Evolutionary conservation across 2,888 invertebrate genomes (phyloP).

Genomic region (Podotricha telesiphe): DNA sequence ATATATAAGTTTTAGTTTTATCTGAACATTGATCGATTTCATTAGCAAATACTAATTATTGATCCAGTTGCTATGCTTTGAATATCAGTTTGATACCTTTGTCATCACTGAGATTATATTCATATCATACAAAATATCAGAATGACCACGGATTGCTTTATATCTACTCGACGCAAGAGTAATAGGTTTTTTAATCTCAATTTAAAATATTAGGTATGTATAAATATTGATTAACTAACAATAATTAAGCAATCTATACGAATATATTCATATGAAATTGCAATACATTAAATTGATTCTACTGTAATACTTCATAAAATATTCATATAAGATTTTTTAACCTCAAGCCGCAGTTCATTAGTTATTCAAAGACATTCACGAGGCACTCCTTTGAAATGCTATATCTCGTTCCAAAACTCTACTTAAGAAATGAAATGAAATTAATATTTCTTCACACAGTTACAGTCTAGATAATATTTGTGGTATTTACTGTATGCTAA

Average conservation of each 20-base stretch:
- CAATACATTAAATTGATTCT: conserved; percentile 7
- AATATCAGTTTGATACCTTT: no score
- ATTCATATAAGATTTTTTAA: conserved; percentile 52
- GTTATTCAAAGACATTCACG: conserved; percentile 50
- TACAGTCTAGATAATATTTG: conserved; percentile 8
- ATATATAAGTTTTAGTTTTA: no score
- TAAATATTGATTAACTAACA: neutral
- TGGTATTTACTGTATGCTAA: neutral
- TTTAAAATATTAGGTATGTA: neutral
- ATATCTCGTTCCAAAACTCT: conserved; percentile 44
- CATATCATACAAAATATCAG: no score
- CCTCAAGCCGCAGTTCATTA: conserved; percentile 52
- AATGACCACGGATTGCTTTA: no score
- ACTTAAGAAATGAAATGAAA: conserved; percentile 38
- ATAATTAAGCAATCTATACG: neutral
- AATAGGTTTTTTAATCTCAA: neutral
- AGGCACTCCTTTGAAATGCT: conserved; percentile 44
- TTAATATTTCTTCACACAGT: conserved; percentile 39
- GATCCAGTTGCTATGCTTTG: no score
- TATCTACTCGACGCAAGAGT: no score
- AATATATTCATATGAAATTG: conserved; percentile 13
- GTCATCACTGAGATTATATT: no score
- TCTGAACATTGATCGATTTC: no score
- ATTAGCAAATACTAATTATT: no score
- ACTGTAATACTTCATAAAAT: conserved; percentile 36